Evolutionary conservation across 2,888 invertebrate species (phyloP), one percentile per base, ranked within the genome.

Genomic region (Oligia latruncula): DNA sequence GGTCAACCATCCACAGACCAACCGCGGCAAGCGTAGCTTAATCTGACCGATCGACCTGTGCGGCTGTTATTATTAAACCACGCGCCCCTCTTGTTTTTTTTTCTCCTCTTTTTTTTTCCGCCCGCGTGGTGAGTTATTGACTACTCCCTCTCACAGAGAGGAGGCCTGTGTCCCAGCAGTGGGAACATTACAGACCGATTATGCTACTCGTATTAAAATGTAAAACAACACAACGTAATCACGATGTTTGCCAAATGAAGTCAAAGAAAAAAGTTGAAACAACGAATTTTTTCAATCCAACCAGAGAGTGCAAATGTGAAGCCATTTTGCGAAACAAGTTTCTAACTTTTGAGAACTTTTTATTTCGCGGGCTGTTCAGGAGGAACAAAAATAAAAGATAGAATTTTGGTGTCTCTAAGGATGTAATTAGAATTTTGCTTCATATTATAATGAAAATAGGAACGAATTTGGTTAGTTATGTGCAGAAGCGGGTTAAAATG

Each of bases 251-350:
- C 73, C 72, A 72, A 81, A 78, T 81, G 71, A 74, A 78, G 65
- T 73, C 67, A 80, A 75, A 83, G 72, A 77, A 67, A 82, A 58
- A 80, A 73, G 68, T 68, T 43, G 13, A 70, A 81, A 65, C 74
- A 75, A 74, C 71, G 71, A 68, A 71, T 85, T 85, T 80, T 85
- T 85, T 64, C 78, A 78, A 78, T 83, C 74, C 81, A 78, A 77
- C 74, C 76, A 43, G 65, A 43, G 73, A 77, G 83, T 77, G 86
- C 81, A 86, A 86, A 85, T 84, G 74, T 78, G 74, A 66, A 82
- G 80, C 80, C 74, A 86, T 83, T 86, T 77, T 83, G 66, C n/a
- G 81, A 81, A 86, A 85, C 81, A 85, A 85, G 81, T 85, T 71
- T 78, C 72, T 65, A 81, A 86, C 72, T 81, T 85, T 83, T 58